These are phyloP conservation scores for Hirtodrosophila confusa DNA, from an alignment of 2,888 invertebrate species.

Conservation along the genomic window DNA sequence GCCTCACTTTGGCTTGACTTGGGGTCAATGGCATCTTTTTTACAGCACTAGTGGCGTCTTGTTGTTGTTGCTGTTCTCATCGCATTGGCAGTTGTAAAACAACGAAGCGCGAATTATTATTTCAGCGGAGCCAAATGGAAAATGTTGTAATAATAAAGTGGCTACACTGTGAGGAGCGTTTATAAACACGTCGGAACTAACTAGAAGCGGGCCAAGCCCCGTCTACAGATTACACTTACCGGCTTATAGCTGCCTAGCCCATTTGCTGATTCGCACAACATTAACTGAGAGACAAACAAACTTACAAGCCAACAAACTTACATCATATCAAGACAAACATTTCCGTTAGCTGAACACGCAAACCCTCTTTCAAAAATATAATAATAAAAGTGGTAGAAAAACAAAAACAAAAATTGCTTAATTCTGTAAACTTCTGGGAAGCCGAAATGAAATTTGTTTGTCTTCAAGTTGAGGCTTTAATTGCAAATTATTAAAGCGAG, in stretches of 20 bases:
- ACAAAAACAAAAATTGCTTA: not conserved
- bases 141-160: conserved; percentile 79
- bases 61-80: conserved; percentile 25
- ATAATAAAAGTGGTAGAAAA: conserved; percentile 1
- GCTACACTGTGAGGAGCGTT: conserved; percentile 26
- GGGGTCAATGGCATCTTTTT: conserved; percentile 58
- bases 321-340: conserved; percentile 53
- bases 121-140: conserved; percentile 76
- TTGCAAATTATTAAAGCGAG: conserved; percentile 22
- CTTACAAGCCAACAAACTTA: conserved; percentile 49
- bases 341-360: conserved; percentile 71
- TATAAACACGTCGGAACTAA: conserved; percentile 47
- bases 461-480: conserved; percentile 27
- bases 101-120: conserved; percentile 78
- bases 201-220: conserved; percentile 60
- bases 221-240: conserved; percentile 45
- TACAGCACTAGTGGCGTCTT: conserved; percentile 38
- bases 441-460: conserved; percentile 31
- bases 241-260: conserved; percentile 35
- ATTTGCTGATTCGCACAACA: conserved; percentile 37
- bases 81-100: conserved; percentile 66
- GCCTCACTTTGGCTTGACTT: conserved; percentile 17
- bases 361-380: conserved; percentile 34
- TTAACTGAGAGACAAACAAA: conserved; percentile 18
- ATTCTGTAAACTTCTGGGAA: conserved; percentile 38